Evolutionary conservation across 2,797 vertebrate genomes (phyloP).

Genomic region (Mastacembelus armatus): DNA sequence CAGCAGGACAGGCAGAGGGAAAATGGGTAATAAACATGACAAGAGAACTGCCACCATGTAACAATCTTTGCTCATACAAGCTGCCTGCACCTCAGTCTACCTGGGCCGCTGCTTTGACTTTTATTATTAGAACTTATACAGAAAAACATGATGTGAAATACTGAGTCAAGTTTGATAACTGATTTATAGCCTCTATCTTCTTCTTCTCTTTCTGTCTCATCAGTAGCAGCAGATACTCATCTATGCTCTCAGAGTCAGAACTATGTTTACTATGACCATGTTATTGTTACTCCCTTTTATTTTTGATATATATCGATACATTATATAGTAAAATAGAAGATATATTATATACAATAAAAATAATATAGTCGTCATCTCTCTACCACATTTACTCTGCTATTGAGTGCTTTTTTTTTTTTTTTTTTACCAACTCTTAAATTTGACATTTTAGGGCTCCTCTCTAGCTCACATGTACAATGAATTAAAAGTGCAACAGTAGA

Average conservation of each 20-base stretch:
- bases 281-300: constrained; percentile 21
- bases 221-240: constrained; percentile 27
- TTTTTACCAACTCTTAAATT: constrained; percentile 4
- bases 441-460: not conserved
- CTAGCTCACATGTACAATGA: not conserved
- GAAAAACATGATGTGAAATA: not conserved
- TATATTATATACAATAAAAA: no score
- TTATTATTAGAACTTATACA: not conserved
- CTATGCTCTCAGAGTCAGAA: constrained; percentile 10
- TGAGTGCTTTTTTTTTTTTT: not conserved
- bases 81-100: no score
- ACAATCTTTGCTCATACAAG: no score
- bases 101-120: not conserved
- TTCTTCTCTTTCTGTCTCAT: not conserved
- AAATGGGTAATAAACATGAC: no score
- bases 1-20: no score
- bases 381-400: constrained; percentile 17
- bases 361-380: constrained; percentile 7
- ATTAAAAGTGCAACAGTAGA: not conserved
- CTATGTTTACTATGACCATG: constrained; percentile 14
- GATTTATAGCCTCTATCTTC: not conserved
- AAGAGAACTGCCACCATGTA: no score
- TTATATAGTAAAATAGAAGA: no score
- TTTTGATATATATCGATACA: no score
- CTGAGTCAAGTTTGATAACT: not conserved